These are phyloP conservation scores for Nipponacmea schrenckii DNA, from an alignment of 2,888 invertebrate genomes.

Conservation along the genomic window DNA sequence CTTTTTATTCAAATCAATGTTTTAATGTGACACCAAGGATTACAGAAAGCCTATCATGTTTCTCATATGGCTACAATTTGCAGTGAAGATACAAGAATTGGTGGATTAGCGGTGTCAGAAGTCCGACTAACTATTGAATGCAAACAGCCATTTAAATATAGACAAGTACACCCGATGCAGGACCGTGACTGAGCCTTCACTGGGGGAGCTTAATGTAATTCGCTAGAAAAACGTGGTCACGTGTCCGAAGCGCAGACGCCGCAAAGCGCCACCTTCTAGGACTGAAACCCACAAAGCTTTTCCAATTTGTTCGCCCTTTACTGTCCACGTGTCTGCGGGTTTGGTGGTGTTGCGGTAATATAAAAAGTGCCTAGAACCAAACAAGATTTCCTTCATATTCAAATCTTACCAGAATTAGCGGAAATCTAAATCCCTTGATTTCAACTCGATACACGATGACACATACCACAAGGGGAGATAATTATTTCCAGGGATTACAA, in stretches of 20 bases:
- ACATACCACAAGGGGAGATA: no score
- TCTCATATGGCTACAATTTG: background rate
- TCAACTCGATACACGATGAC: no score
- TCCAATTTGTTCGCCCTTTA: background rate
- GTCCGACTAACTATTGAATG: no score
- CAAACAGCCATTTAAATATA: background rate
- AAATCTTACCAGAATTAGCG: no score
- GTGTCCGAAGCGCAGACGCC: background rate
- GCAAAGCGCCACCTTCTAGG: background rate
- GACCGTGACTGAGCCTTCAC: background rate
- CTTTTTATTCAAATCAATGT: no score
- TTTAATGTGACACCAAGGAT: no score
- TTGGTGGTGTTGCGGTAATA: background rate
- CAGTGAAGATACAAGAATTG: background rate
- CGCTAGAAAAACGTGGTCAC: constrained; percentile 11
- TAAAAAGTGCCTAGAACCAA: background rate
- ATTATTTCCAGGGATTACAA: no score
- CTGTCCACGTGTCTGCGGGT: background rate
- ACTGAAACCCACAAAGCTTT: background rate
- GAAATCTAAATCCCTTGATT: no score
- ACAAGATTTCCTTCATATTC: background rate
- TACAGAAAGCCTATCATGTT: no score
- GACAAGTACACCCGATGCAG: background rate
- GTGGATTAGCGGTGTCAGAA: no score
- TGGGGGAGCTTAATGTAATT: constrained; percentile 7